These are phyloP conservation scores for Branchinecta lindahli DNA, from an alignment of 1,140 invertebrate genomes.

Conservation along the genomic window DNA sequence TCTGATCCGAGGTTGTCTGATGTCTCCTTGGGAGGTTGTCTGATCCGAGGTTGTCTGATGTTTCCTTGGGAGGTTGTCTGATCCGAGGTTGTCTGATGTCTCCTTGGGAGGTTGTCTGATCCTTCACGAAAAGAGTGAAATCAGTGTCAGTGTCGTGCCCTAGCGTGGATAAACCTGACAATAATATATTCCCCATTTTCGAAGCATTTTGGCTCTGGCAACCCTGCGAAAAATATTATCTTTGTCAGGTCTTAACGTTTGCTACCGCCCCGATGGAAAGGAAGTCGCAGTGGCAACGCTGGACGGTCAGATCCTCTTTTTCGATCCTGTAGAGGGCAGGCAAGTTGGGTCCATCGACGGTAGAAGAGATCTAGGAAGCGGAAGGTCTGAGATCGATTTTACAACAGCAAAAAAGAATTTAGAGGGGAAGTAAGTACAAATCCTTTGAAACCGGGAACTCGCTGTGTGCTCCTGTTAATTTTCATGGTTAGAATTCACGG, in stretches of 20 bases:
- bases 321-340: conserved; percentile 38
- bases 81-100: no score
- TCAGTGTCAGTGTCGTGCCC: no score
- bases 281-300: conserved; percentile 81
- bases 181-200: no score
- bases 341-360: conserved; percentile 43
- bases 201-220: no score
- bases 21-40: no score
- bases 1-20: no score
- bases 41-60: no score
- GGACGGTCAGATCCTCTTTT: conserved; percentile 74
- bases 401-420: conserved; percentile 71
- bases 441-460: not conserved
- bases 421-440: conserved; percentile 59
- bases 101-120: no score
- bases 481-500: no score
- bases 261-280: conserved; percentile 71
- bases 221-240: not conserved
- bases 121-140: no score
- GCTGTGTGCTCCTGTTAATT: not conserved
- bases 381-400: conserved; percentile 62
- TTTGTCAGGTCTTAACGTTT: conserved; percentile 47
- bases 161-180: no score
- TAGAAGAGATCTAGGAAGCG: conserved; percentile 67
- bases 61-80: no score